A percentile compares a stretch with the other conserved stretches of the same genome.
These are phyloP conservation scores for Motacilla alba DNA, from an alignment of 2,113 vertebrate genomes.

Conservation along the genomic window DNA sequence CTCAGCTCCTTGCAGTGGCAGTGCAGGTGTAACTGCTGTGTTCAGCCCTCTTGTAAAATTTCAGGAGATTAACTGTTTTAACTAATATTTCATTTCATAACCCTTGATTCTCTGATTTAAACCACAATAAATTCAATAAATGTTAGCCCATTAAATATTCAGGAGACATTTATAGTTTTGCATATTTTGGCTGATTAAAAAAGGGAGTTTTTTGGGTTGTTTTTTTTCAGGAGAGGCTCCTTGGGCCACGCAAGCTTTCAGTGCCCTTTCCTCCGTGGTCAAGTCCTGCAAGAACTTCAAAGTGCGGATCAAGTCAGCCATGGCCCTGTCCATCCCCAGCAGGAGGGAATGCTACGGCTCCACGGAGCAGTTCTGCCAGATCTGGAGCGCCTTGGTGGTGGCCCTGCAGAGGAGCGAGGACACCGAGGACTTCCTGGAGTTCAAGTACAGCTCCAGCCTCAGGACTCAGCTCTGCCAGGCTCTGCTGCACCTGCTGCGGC, in stretches of 20 bases:
- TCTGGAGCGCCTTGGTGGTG: conserved; percentile 85
- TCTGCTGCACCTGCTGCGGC: conserved; percentile 82
- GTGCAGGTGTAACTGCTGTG: neutral
- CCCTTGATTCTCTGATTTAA: neutral
- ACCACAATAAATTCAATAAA: neutral
- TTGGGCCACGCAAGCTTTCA: conserved; percentile 85
- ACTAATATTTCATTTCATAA: neutral
- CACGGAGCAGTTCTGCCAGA: conserved; percentile 71
- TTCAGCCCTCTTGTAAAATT: neutral
- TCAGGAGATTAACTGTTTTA: neutral
- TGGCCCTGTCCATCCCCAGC: conserved; percentile 83
- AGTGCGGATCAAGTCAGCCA: conserved; percentile 92
- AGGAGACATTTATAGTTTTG: neutral
- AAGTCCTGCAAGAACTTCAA: conserved; percentile 97
- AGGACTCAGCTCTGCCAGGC: conserved; percentile 85
- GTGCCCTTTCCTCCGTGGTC: conserved; percentile 84
- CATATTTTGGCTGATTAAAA: neutral
- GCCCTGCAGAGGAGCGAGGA: conserved; percentile 90
- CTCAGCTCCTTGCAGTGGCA: neutral
- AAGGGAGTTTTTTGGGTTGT: rapidly evolving
- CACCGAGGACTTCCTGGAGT: conserved; percentile 89
- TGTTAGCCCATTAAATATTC: neutral
- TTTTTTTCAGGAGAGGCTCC: conserved; percentile 77
- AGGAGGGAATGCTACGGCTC: conserved; percentile 81
- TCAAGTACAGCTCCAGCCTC: conserved; percentile 91